Conservation (phyloP, 2,888 invertebrate species). For the Iphiclides podalirius region DNA sequence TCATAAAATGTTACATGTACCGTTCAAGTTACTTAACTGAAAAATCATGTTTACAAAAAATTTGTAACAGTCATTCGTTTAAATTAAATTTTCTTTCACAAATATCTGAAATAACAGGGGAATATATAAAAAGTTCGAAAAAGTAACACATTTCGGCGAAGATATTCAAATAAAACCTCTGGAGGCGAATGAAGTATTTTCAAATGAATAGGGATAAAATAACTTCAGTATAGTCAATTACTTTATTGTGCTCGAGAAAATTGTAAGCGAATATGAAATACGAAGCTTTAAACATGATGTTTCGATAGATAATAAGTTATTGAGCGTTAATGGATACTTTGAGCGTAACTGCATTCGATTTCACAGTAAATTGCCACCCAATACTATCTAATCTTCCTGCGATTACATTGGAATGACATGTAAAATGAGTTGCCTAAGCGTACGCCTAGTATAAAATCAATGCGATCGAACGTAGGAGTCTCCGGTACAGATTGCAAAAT, state of each 20-base stretch:
- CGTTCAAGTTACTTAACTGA: too few relatives aligned
- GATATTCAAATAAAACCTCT: too few relatives aligned
- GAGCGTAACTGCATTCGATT: constrained; percentile 14
- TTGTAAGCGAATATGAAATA: not conserved
- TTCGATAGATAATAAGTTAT: not conserved
- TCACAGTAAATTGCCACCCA: constrained; percentile 16
- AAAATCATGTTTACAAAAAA: too few relatives aligned
- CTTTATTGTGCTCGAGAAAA: not conserved
- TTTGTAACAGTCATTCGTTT: too few relatives aligned
- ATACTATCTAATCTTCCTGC: constrained; percentile 17
- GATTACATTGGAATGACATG: constrained; percentile 23
- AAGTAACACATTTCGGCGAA: too few relatives aligned
- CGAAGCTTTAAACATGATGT: not conserved
- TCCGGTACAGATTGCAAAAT: constrained; percentile 4
- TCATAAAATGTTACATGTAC: too few relatives aligned
- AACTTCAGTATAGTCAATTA: not conserved
- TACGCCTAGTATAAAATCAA: constrained; percentile 13
- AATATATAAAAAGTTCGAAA: too few relatives aligned
- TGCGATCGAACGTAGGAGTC: not conserved
- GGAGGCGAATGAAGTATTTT: not conserved
- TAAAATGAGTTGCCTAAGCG: constrained; percentile 13
- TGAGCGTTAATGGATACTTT: not conserved
- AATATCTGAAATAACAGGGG: too few relatives aligned
- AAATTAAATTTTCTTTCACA: too few relatives aligned
- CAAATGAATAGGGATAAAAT: not conserved